Conservation (phyloP, 2,797 vertebrate genomes). For the Poecilia wingei region DNA sequence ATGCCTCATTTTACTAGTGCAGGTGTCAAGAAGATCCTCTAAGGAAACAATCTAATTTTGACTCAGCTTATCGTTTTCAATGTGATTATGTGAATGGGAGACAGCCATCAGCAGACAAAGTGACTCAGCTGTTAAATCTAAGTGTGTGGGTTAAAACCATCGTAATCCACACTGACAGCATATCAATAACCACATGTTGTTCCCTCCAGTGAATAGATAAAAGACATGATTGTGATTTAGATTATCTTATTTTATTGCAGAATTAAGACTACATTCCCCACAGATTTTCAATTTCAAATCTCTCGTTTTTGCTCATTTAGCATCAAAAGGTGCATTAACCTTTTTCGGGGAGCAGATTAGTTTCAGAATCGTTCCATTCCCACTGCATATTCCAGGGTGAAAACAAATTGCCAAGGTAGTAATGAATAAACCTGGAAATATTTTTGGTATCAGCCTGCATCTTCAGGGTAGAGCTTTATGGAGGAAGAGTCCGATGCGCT, state of each 20-base stretch:
- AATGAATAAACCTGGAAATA: neutral
- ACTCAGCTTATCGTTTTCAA: slow-evolving; percentile 49
- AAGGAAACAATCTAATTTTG: slow-evolving; percentile 55
- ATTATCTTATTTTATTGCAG: neutral
- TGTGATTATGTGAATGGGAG: slow-evolving; percentile 55
- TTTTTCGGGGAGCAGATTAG: neutral
- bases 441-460: neutral
- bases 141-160: slow-evolving; percentile 16
- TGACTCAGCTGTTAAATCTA: slow-evolving; percentile 40
- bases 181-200: neutral
- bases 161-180: neutral
- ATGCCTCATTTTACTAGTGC: neutral
- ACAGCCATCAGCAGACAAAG: slow-evolving; percentile 48
- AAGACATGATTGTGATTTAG: neutral
- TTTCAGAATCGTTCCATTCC: neutral
- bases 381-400: neutral
- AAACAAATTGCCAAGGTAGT: neutral
- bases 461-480: neutral
- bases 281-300: neutral
- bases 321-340: neutral
- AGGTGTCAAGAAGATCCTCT: slow-evolving; percentile 32
- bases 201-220: neutral
- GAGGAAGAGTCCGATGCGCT: neutral
- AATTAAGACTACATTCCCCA: neutral
- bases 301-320: neutral